A percentile compares a stretch with the other conserved stretches of the same genome.
Evolutionary conservation across 2,797 vertebrate species (phyloP).

Genomic region (Spheniscus humboldti): DNA sequence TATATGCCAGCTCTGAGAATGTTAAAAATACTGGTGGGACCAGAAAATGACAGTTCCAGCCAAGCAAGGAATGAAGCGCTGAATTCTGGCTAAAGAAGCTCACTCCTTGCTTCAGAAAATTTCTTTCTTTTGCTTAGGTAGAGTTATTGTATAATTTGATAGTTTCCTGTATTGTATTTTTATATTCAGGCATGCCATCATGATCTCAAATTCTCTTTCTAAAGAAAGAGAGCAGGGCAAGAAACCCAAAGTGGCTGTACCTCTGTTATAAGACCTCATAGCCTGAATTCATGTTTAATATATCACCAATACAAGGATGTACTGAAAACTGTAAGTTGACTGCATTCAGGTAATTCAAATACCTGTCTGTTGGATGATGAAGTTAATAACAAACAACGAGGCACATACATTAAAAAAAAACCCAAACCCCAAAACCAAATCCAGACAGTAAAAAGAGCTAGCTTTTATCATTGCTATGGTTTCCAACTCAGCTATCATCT

Average conservation of each 20-base stretch:
- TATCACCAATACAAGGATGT: not conserved
- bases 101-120: not conserved
- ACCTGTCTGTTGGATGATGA: not conserved
- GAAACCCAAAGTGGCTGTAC: not conserved
- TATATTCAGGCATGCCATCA: not conserved
- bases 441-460: not conserved
- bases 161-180: not conserved
- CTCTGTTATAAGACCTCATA: not conserved
- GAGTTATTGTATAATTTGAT: not conserved
- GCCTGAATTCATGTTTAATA: not conserved
- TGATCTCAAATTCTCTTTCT: not conserved
- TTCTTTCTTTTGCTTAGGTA: not conserved
- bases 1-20: not conserved
- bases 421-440: not conserved
- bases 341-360: not conserved
- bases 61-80: not conserved
- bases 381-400: not conserved
- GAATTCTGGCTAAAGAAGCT: not conserved
- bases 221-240: not conserved
- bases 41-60: not conserved
- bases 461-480: not conserved
- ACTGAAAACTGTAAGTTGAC: not conserved
- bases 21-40: not conserved
- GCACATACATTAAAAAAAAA: not conserved
- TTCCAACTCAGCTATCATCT: not conserved